Evolutionary conservation across 2,888 invertebrate species (phyloP), one percentile per base, ranked within the genome.

Genomic region (Ormyrus labotus): DNA sequence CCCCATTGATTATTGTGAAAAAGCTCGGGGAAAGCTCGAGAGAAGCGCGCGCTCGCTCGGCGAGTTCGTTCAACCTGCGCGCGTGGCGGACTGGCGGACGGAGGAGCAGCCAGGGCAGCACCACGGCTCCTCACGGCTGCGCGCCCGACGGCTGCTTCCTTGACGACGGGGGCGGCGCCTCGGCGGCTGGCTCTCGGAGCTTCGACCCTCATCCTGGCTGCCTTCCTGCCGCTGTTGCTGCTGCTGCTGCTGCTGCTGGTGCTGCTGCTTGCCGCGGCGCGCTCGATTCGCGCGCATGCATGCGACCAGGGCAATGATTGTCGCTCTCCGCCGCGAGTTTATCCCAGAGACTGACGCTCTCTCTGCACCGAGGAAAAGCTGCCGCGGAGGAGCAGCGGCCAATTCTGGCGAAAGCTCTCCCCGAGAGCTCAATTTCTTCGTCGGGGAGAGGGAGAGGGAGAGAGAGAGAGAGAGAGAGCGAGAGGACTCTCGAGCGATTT

Each of bases 301-400:
- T 34, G 55, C 9, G 13, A 45, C 70, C 10, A 19, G 51, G n/a
- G 10, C 79, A 74, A 74, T 74, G 73, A 79, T 79, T 34, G 34
- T 34, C 74, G 73, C 69, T 74, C 79, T 74, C 69, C 69, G 34
- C 34, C 34, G 34, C 34, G 34, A 64, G 74, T 74, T 79, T 78
- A 72, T 72, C 68, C 48, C 8, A 13, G 58, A 58, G 69, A 57
- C 48, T 58, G 70, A 70, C 47, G 8, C 11, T 10, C 55, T 57
- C n/a, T 4, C 2, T 34, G 5, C 19, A 19, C 19, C 19, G 34
- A 34, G 34, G 34, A 34, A 34, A 34, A 34, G 34, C 34, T 4
- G 34, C 34, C 19, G 19, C 19, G 19, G 34, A 34, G 34, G 34
- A 34, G 34, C 34, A 4, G 34, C 34, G 34, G 34, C 34, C 34